Evolutionary conservation across 2,113 vertebrate species (phyloP).

Genomic region (Hemiscyllium ocellatum): DNA sequence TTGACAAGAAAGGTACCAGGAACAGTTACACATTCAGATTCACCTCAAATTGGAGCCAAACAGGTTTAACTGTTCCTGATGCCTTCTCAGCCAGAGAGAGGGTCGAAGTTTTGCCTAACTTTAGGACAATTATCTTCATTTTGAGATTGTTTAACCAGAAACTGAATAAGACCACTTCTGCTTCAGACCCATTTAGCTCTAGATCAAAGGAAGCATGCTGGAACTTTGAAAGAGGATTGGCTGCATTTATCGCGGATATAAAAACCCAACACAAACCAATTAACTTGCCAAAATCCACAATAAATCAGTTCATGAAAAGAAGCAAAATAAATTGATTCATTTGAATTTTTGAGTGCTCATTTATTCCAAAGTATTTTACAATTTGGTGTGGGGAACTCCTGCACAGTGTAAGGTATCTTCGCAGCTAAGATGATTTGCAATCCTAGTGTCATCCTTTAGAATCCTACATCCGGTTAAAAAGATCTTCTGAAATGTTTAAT

Average conservation of each 20-base stretch:
- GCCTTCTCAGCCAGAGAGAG: no score
- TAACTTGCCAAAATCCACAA: neutral
- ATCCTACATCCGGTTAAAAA: neutral
- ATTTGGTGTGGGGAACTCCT: neutral
- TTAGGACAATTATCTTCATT: neutral
- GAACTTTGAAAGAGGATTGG: neutral
- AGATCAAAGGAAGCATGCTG: neutral
- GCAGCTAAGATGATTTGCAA: neutral
- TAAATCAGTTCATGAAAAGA: neutral
- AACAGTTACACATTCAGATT: no score
- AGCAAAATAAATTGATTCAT: neutral
- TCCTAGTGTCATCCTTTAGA: neutral
- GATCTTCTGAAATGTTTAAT: neutral
- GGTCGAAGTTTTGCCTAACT: neutral
- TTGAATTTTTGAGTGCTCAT: neutral
- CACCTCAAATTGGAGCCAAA: no score
- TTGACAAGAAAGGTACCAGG: no score
- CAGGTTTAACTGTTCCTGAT: no score
- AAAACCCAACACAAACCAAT: neutral
- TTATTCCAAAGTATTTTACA: neutral
- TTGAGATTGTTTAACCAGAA: neutral
- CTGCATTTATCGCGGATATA: neutral
- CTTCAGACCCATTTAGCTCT: neutral
- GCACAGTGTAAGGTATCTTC: neutral
- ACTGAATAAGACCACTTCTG: neutral